Conservation (phyloP, 92 coral and sea anemone species). For the Galaxea fascicularis region DNA sequence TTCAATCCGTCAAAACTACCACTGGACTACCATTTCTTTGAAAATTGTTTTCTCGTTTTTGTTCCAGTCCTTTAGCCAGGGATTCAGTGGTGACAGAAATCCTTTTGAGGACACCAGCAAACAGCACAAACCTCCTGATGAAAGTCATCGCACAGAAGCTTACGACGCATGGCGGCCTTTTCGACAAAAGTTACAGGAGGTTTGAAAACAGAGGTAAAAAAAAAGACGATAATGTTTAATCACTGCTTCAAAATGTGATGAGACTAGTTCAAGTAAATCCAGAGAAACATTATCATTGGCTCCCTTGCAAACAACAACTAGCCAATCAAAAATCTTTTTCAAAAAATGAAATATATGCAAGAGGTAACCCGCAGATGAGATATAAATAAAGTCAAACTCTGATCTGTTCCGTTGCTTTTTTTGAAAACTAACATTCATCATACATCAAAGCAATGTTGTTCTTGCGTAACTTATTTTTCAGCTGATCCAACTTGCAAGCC, state of each 20-base stretch:
- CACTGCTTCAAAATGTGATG: too few species aligned
- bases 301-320: neutral
- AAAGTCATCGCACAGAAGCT: conserved; percentile 41
- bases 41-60: neutral
- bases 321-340: neutral
- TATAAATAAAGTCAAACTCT: neutral
- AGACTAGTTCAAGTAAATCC: too few species aligned
- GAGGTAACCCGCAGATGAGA: neutral
- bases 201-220: conserved; percentile 80
- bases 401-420: neutral
- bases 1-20: too few species aligned
- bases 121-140: conserved; percentile 65
- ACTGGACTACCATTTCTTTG: too few species aligned
- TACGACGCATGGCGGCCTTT: conserved; percentile 33
- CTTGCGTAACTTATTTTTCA: conserved; percentile 1
- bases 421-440: neutral
- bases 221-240: too few species aligned
- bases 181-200: conserved; percentile 36
- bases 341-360: neutral
- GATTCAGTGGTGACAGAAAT: conserved; percentile 67
- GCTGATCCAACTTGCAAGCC: conserved; percentile 71
- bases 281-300: neutral
- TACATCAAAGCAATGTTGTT: neutral
- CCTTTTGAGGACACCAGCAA: conserved; percentile 62
- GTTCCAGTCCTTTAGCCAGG: conserved; percentile 45